Conservation (phyloP, 2,797 vertebrate species). For the Liparis tanakae region DNA sequence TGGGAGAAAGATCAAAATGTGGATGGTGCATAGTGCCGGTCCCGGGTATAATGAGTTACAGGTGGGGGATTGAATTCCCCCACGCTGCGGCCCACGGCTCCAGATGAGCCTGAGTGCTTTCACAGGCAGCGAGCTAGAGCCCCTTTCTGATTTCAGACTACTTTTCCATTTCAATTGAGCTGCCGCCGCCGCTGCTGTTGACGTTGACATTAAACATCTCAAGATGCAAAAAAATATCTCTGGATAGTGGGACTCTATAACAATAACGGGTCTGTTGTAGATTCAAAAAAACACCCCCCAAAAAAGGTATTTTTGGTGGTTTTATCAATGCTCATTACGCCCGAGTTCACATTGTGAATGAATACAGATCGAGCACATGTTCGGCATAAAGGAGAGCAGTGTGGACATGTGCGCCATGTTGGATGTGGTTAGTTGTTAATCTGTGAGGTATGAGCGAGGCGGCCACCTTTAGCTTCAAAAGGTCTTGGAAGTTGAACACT, state of each 20-base stretch:
- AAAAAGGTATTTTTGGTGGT: background rate
- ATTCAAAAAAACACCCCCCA: constrained; percentile 5
- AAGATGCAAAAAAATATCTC: constrained; percentile 62
- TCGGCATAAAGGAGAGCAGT: constrained; percentile 31
- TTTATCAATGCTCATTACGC: constrained; percentile 20
- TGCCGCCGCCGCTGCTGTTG: constrained; percentile 60
- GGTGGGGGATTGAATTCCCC: constrained; percentile 73
- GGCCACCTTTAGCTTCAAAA: constrained; percentile 68
- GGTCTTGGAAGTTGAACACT: constrained; percentile 66
- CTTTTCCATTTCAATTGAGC: constrained; percentile 73
- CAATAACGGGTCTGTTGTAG: constrained; percentile 48
- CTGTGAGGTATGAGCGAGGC: constrained; percentile 65
- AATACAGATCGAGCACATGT: constrained; percentile 38
- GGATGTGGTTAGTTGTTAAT: constrained; percentile 76
- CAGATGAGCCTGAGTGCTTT: constrained; percentile 76
- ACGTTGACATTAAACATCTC: constrained; percentile 65
- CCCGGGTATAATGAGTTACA: constrained; percentile 80
- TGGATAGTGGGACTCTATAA: constrained; percentile 23
- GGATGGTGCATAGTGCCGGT: constrained; percentile 63
- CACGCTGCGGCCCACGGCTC: constrained; percentile 55
- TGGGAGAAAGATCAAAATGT: constrained; percentile 77
- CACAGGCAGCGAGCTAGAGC: constrained; percentile 61
- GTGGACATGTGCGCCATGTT: constrained; percentile 66
- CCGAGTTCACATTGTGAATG: constrained; percentile 28
- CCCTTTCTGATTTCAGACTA: constrained; percentile 68